A percentile compares a stretch with the other conserved stretches of the same genome.
These are phyloP conservation scores for Xestoiulus laeticollis DNA, from an alignment of 2,888 invertebrate genomes.

Conservation along the genomic window DNA sequence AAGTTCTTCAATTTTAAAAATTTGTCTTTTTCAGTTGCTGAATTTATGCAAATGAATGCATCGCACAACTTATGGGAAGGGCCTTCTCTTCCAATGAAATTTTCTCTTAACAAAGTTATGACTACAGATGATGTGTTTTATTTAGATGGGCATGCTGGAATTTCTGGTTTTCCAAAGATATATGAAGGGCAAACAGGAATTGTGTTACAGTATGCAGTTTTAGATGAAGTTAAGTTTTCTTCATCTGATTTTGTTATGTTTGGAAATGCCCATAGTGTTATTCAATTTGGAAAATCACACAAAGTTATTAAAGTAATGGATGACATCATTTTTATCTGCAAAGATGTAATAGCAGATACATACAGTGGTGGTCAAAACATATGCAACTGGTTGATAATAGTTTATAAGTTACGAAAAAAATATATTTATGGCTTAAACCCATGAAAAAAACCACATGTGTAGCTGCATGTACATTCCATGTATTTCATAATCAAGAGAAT, in stretches of 20 bases:
- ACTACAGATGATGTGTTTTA: not conserved
- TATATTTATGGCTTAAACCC: too few species aligned
- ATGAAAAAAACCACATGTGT: too few species aligned
- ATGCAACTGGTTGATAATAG: too few species aligned
- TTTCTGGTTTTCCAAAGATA: not conserved
- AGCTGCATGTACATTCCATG: too few species aligned
- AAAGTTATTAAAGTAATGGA: not conserved
- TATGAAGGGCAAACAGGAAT: not conserved
- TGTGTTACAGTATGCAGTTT: not conserved
- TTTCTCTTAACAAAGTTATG: not conserved
- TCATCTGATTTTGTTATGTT: not conserved
- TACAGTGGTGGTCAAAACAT: too few species aligned
- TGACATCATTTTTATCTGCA: not conserved
- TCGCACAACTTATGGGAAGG: not conserved
- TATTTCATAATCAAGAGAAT: too few species aligned
- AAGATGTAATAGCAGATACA: too few species aligned
- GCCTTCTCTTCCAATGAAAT: not conserved
- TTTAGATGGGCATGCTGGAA: not conserved
- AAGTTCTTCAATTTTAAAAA: not conserved
- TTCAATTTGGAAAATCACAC: not conserved
- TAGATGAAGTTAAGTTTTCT: not conserved
- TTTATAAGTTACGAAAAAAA: too few species aligned
- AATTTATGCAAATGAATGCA: not conserved
- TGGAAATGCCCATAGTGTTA: not conserved
- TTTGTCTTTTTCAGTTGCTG: not conserved